Evolutionary conservation across 30 jellyfish, hydroid and myxozoan genomes (phyloP), one percentile per base, ranked within the genome.

Genomic region (Rhopilema esculentum): DNA sequence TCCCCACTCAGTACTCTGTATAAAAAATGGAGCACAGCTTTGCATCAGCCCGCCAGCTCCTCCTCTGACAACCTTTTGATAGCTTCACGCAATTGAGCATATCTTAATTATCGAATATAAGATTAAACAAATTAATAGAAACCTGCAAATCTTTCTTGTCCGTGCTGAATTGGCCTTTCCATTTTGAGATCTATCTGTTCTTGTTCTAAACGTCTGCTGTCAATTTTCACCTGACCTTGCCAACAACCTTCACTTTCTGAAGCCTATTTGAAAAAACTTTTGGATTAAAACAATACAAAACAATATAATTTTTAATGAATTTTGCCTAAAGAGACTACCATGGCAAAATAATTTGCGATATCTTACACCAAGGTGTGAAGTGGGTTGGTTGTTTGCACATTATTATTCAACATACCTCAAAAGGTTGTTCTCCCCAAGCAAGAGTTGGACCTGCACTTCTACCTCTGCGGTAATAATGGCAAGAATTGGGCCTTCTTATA

Each of bases 401-500:
- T 40, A 40, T 2, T 12, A 12, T 40, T 40, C 57, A 12, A 40
- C 6, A 40, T 40, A 73, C 69, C 24, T 57, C 67, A 1, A 32
- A 63, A 57, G 82, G 53, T 7, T 33, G 31, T 25, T 64, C 74
- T 64, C 53, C 90, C 90, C 90, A 80, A 65, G 90, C 53, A 31
- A 66, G 29, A 1, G 22, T 16, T 33, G 91, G 80, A 66, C 69
- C 31, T 16, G 18, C 28, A 81, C 61, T 9, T 33, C 80, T 72
- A 49, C 82, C 17, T 2, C 75, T 66, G 30, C 83, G 62, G n/a
- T 4, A 1, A 4, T 33, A 67, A 48, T 49, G 70, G 29, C 83
- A 4, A 19, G 91, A 65, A 15, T 64, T 52, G 20, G 91, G 83
- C 69, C 91, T 66, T 81, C 78, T 81, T 22, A 48, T 81, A n/a